phyloP scores from a whole-genome alignment of 2,797 vertebrate genomes.

The Poecile montanus region DNA sequence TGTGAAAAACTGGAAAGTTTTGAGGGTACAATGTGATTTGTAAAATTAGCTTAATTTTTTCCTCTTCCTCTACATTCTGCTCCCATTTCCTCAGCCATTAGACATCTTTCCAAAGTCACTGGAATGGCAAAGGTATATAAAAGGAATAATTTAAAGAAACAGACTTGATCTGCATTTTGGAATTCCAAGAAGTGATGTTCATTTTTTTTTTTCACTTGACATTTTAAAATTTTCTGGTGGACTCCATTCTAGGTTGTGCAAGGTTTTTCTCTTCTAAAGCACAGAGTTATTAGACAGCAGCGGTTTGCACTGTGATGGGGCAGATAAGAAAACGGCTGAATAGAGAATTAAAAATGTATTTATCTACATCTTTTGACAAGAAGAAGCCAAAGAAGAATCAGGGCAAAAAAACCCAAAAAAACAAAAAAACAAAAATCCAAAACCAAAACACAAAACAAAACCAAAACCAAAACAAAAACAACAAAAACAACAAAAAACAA shows the following conservation, averaged over 20 bases:
- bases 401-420: background rate
- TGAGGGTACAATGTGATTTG: background rate
- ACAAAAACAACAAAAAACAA: no score
- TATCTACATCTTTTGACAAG: background rate
- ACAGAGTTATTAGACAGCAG: background rate
- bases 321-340: background rate
- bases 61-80: background rate
- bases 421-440: no score
- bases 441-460: no score
- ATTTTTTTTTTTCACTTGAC: background rate
- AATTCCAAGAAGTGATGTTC: background rate
- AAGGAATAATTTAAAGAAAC: background rate
- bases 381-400: background rate
- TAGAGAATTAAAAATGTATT: background rate
- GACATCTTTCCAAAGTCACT: background rate
- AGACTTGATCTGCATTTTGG: background rate
- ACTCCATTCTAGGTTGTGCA: background rate
- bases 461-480: no score
- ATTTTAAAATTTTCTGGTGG: background rate
- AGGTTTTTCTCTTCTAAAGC: background rate
- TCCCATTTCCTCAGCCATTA: background rate
- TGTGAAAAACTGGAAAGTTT: background rate
- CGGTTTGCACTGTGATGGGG: background rate
- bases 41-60: background rate
- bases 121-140: background rate